Evolutionary conservation across 53 echinoderm and acorn worm genomes (phyloP).

Genomic region (Temnopleurus reevesii): DNA sequence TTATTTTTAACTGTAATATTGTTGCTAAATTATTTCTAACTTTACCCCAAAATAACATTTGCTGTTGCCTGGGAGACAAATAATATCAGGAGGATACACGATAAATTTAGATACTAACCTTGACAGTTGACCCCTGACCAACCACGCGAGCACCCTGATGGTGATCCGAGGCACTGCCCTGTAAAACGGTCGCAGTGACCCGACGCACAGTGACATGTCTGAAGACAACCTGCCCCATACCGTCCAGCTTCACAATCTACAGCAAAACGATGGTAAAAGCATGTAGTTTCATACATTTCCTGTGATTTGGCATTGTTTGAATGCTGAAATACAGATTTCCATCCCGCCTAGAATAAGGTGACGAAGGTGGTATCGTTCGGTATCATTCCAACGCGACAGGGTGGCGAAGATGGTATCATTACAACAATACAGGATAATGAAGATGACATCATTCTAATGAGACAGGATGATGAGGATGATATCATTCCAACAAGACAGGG

Average conservation of each 20-base stretch:
- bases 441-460: too few species aligned
- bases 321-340: too few species aligned
- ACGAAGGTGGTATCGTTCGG: neutral
- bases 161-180: conserved; percentile 64
- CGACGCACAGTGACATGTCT: conserved; percentile 69
- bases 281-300: too few species aligned
- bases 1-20: too few species aligned
- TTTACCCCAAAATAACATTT: too few species aligned
- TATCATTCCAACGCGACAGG: neutral
- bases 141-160: conserved; percentile 52
- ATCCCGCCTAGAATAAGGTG: neutral
- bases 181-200: conserved; percentile 68
- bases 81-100: too few species aligned
- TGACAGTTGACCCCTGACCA: conserved; percentile 71
- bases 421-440: neutral
- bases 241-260: conserved; percentile 65
- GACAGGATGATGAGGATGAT: neutral
- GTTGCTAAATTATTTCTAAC: too few species aligned
- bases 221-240: conserved; percentile 76
- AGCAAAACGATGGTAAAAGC: too few species aligned
- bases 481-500: neutral
- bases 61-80: too few species aligned
- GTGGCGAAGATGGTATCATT: neutral
- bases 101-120: too few species aligned
- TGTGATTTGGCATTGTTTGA: too few species aligned